phyloP scores from a whole-genome alignment of 2,113 vertebrate genomes.

The Oreochromis aureus region DNA sequence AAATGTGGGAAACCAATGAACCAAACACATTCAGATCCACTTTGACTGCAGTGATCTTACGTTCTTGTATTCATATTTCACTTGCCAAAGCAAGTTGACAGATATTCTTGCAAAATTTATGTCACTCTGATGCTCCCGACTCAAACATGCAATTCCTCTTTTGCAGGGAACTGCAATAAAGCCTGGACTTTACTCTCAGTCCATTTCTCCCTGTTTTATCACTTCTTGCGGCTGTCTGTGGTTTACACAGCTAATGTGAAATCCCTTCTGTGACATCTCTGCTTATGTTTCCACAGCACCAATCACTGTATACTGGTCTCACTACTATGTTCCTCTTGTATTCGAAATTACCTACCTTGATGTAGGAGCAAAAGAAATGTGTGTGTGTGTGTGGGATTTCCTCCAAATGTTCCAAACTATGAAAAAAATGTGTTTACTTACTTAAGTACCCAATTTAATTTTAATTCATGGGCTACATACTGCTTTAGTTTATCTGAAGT shows the following conservation, averaged over 20 bases:
- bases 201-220: background rate
- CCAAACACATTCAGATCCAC: background rate
- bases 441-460: background rate
- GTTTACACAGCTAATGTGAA: background rate
- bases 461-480: background rate
- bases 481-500: background rate
- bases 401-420: background rate
- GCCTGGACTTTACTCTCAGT: background rate
- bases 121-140: background rate
- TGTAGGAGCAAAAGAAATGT: background rate
- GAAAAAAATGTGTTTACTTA: background rate
- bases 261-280: background rate
- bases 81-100: background rate
- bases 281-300: background rate
- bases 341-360: accelerated
- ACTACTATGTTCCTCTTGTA: background rate
- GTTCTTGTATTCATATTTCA: background rate
- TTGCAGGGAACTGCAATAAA: background rate
- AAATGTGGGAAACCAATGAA: background rate
- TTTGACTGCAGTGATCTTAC: background rate
- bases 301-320: background rate
- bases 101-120: background rate
- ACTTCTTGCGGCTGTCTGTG: background rate
- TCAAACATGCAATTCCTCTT: background rate
- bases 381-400: background rate